Evolutionary conservation across 2,888 invertebrate genomes (phyloP).

Genomic region (Eristalinus sepulchralis): DNA sequence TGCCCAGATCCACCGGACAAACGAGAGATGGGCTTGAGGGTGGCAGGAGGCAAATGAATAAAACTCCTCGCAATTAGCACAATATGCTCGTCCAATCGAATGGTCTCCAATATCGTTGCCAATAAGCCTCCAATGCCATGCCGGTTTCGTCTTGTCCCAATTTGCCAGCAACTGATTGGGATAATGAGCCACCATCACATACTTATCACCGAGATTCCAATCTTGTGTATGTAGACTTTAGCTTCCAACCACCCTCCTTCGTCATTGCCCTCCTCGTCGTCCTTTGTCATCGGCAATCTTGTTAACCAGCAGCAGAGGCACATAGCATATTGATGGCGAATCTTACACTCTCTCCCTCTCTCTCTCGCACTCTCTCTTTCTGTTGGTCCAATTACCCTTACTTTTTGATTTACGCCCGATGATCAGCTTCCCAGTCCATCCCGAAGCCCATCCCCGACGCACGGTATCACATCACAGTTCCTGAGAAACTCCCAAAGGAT

Average conservation of each 20-base stretch:
- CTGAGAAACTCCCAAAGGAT: conserved; percentile 54
- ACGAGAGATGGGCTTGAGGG: background rate
- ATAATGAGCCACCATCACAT: conserved; percentile 51
- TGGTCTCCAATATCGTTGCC: conserved; percentile 17
- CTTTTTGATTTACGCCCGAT: conserved; percentile 57
- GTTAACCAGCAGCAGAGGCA: conserved; percentile 27
- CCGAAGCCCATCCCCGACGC: background rate
- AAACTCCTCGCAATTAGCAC: conserved; percentile 33
- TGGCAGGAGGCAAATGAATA: conserved; percentile 11
- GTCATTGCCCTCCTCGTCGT: background rate
- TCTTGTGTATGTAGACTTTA: background rate
- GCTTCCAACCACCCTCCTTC: background rate
- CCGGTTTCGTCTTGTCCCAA: conserved; percentile 43
- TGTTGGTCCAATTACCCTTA: conserved; percentile 45
- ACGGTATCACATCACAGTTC: background rate
- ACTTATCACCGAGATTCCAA: conserved; percentile 36
- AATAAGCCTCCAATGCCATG: conserved; percentile 25
- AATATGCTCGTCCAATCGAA: conserved; percentile 32
- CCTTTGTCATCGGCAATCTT: background rate
- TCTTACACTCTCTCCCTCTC: conserved; percentile 11
- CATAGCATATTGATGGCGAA: conserved; percentile 25
- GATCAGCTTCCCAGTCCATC: conserved; percentile 18
- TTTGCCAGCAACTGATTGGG: conserved; percentile 59
- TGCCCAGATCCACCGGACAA: background rate
- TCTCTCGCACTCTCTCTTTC: conserved; percentile 22